Evolutionary conservation across 1,140 invertebrate species (phyloP), one percentile per base, ranked within the genome.

Genomic region (Chironomus striatipennis): DNA sequence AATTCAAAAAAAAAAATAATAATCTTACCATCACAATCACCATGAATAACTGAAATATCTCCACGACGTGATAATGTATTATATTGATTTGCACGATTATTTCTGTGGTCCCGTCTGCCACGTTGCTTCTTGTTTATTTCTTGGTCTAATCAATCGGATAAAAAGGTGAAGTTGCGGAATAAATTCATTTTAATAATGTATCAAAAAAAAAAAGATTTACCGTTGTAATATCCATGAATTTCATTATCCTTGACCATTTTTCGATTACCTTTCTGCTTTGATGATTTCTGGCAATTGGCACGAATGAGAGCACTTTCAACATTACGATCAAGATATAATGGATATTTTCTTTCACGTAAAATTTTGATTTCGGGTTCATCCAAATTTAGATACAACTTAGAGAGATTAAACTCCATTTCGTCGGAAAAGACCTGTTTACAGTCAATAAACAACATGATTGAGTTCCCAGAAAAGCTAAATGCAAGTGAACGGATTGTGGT

Each of bases 11-110:
- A n/a, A n/a, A n/a, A n/a, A n/a, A n/a, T n/a, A n/a, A 65, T 9
- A 74, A 74, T 78, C 79, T 77, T 84, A 88, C 87, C 86, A 81
- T 87, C 86, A 78, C 89, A 91, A 76, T 90, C 85, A 76, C 88
- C 87, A 77, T 88, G 86, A 74, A 88, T 84, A 18, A 89, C 86
- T n/a, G 90, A 90, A 78, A 93, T 93, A 80, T 94, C 92, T 74
- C 91, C 91, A 82, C 89, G 84, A 74, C 86, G 79, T 43, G 77
- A 78, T n/a, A 75, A 67, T 2, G 83, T 81, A 73, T 85, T 81
- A 76, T 65, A n/a, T 18, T 75, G 42, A 5, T 42, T 67, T 18
- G 65, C 70, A 34, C 75, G 75, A 74, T 67, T 43, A 18, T 70
- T 70, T 9, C 18, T 70, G 20, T 70, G 65, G 20, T 70, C 65